These are phyloP conservation scores for Trematomus bernacchii DNA, from an alignment of 2,797 vertebrate genomes.

Conservation along the genomic window DNA sequence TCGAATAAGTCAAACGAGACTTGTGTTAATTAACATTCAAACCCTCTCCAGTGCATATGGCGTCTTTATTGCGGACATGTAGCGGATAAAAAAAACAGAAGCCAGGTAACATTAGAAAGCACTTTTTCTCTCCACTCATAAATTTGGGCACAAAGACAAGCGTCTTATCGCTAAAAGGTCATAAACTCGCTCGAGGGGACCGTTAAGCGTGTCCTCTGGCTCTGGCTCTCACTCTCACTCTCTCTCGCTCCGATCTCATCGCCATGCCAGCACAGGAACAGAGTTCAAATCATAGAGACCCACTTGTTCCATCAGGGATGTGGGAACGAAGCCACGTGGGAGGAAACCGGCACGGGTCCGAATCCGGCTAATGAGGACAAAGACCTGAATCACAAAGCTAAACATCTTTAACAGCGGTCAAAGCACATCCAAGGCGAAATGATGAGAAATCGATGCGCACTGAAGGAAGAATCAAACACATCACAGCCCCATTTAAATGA, in stretches of 20 bases:
- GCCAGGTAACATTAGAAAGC: conserved; percentile 73
- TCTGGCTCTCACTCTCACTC: conserved; percentile 52
- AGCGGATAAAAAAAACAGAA: conserved; percentile 39
- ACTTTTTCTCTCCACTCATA: conserved; percentile 69
- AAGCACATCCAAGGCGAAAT: conserved; percentile 39
- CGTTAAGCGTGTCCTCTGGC: conserved; percentile 79
- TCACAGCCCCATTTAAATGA: conserved; percentile 65
- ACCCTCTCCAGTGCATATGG: conserved; percentile 17
- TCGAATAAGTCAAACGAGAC: conserved; percentile 44
- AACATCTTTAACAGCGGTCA: conserved; percentile 41
- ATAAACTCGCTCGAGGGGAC: conserved; percentile 80
- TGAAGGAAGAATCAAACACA: conserved; percentile 53
- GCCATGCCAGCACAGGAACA: conserved; percentile 51
- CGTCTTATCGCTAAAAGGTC: conserved; percentile 85
- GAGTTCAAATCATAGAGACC: conserved; percentile 43
- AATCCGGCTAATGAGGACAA: conserved; percentile 53
- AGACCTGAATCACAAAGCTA: conserved; percentile 40
- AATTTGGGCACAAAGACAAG: conserved; percentile 79
- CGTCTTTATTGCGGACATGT: conserved; percentile 33
- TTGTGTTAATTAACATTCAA: conserved; percentile 47
- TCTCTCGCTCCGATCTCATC: conserved; percentile 44
- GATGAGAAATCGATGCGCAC: conserved; percentile 64
- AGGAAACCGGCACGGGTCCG: not conserved
- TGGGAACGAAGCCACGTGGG: conserved; percentile 30
- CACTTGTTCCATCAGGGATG: conserved; percentile 40